These are phyloP conservation scores for Notolepis coatsorum DNA, from an alignment of 2,797 vertebrate genomes.

Conservation along the genomic window DNA sequence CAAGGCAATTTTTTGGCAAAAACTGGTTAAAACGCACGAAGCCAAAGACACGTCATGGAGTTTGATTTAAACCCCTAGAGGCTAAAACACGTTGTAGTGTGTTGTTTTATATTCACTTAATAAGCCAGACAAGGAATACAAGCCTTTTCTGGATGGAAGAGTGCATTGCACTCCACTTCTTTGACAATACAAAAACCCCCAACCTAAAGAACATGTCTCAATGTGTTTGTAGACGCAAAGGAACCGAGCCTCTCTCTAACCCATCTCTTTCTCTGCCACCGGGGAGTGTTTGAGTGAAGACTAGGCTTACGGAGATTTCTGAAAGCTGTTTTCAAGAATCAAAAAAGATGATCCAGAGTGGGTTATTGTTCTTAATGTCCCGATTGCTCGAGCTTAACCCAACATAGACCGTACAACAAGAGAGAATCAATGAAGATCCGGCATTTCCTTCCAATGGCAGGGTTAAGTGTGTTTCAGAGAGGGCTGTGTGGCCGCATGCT, in stretches of 20 bases:
- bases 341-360: too few relatives aligned
- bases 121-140: slow-evolving; percentile 3
- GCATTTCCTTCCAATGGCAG: not conserved
- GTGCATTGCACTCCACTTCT: not conserved
- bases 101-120: not conserved
- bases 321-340: too few relatives aligned
- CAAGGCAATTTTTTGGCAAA: too few relatives aligned
- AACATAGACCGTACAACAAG: too few relatives aligned
- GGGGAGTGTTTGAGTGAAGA: too few relatives aligned
- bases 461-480: not conserved
- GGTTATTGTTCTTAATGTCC: too few relatives aligned
- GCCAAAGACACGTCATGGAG: slow-evolving; percentile 30
- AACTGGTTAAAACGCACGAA: slow-evolving; percentile 27
- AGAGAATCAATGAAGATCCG: slow-evolving; percentile 3
- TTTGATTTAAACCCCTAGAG: not conserved
- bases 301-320: too few relatives aligned
- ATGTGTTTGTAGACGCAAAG: not conserved
- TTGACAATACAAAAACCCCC: not conserved
- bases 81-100: not conserved
- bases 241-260: too few relatives aligned
- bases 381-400: too few relatives aligned
- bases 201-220: slow-evolving; percentile 1
- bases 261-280: too few relatives aligned
- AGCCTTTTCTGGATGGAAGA: not conserved
- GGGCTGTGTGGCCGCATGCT: not conserved